These are phyloP conservation scores for Lissocephala sabroskyi DNA, from an alignment of 2,888 invertebrate species.

Conservation along the genomic window DNA sequence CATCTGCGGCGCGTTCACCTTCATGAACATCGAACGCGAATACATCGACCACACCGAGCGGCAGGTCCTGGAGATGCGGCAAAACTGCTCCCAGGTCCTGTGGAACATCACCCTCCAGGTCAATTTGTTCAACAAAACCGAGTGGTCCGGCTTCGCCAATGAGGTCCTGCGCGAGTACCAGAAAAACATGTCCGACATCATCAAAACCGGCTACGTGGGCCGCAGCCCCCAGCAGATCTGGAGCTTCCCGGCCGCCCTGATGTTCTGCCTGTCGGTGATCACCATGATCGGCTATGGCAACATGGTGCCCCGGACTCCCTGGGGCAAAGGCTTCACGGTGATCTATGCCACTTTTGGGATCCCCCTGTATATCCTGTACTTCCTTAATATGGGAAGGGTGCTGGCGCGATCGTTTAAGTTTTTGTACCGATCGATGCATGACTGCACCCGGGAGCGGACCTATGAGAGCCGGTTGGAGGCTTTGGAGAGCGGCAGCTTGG, in stretches of 20 bases:
- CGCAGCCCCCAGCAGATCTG: slow-evolving; percentile 81
- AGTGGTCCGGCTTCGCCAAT: slow-evolving; percentile 78
- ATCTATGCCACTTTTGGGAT: slow-evolving; percentile 91
- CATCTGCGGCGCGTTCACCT: slow-evolving; percentile 86
- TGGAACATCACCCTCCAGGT: slow-evolving; percentile 80
- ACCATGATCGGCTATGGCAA: slow-evolving; percentile 95
- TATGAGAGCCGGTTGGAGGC: slow-evolving; percentile 60
- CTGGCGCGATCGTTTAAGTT: slow-evolving; percentile 87
- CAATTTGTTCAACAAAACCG: slow-evolving; percentile 80
- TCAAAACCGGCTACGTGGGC: slow-evolving; percentile 81
- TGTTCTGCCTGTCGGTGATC: slow-evolving; percentile 91
- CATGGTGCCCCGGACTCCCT: slow-evolving; percentile 85
- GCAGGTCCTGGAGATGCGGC: slow-evolving; percentile 75
- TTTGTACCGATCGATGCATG: slow-evolving; percentile 83
- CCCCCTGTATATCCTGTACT: slow-evolving; percentile 88
- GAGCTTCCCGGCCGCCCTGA: slow-evolving; percentile 90
- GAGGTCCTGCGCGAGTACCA: slow-evolving; percentile 79
- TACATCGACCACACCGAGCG: slow-evolving; percentile 73
- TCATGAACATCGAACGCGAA: slow-evolving; percentile 83
- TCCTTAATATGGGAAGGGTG: slow-evolving; percentile 91
- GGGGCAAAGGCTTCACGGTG: slow-evolving; percentile 88
- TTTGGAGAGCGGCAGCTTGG: slow-evolving; percentile 51
- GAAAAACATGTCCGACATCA: slow-evolving; percentile 78
- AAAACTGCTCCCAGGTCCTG: slow-evolving; percentile 77
- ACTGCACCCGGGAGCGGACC: slow-evolving; percentile 76